Conservation (phyloP, 2,888 invertebrate species). For the Drosophila leonis region DNA sequence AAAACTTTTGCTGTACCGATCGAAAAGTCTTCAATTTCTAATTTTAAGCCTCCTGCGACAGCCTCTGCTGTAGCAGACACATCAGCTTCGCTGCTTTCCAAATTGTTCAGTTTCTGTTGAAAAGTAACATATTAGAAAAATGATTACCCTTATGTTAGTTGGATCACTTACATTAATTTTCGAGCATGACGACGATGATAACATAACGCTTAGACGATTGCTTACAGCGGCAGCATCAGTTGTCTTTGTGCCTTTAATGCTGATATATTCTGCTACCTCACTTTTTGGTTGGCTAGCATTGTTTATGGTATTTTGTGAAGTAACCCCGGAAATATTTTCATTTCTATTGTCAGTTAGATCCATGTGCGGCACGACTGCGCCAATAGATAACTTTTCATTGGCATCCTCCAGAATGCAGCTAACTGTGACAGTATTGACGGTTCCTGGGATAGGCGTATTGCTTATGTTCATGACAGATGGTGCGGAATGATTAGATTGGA, state of each 20-base stretch:
- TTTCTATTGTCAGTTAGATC: conserved; percentile 28
- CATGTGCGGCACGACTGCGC: conserved; percentile 22
- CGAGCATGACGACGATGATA: conserved; percentile 48
- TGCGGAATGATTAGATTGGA: conserved; percentile 57
- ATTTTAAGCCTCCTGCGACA: conserved; percentile 29
- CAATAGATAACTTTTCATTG: conserved; percentile 33
- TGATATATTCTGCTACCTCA: conserved; percentile 35
- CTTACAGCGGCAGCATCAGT: conserved; percentile 46
- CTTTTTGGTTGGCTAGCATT: conserved; percentile 47
- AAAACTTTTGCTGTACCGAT: conserved; percentile 52
- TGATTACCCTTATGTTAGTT: not conserved
- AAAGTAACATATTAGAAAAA: conserved; percentile 4
- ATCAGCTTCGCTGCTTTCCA: conserved; percentile 49
- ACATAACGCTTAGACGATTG: conserved; percentile 50
- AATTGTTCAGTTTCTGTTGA: conserved; percentile 47
- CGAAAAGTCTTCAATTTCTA: conserved; percentile 59
- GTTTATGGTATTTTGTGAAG: conserved; percentile 37
- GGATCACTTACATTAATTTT: conserved; percentile 55
- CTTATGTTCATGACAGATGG: conserved; percentile 26
- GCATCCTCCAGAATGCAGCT: conserved; percentile 52
- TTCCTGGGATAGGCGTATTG: conserved; percentile 26
- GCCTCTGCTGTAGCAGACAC: conserved; percentile 29
- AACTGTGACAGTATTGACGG: conserved; percentile 29
- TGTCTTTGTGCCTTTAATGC: conserved; percentile 42
- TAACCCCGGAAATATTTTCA: conserved; percentile 26